Percentiles rank a stretch among this genome's conserved stretches.
phyloP scores from a whole-genome alignment of 2,888 invertebrate genomes.

The Tenthredo distinguenda region DNA sequence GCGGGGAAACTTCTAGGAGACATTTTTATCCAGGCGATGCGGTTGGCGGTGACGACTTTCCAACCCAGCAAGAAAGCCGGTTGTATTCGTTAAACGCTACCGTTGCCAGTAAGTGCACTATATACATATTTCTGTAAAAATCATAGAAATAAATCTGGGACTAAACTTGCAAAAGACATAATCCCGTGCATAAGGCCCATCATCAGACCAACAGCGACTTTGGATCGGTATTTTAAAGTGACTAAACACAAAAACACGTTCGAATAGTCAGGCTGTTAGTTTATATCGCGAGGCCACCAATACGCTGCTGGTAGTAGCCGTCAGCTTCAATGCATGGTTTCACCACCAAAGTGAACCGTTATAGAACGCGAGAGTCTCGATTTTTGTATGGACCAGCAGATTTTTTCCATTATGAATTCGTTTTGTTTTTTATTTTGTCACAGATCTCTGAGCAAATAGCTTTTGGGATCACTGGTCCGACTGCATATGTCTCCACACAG shows the following conservation, averaged over 20 bases:
- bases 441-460: not conserved
- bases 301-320: not conserved
- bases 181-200: not conserved
- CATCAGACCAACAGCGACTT: not conserved
- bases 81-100: constrained; percentile 53
- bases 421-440: not conserved
- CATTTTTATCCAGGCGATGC: constrained; percentile 48
- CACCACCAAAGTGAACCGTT: constrained; percentile 20
- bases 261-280: not conserved
- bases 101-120: constrained; percentile 15
- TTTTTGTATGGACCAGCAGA: not conserved
- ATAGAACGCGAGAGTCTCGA: not conserved
- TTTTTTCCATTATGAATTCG: not conserved
- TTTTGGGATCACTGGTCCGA: constrained; percentile 5
- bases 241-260: not conserved
- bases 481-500: not conserved
- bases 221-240: not conserved
- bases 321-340: constrained; percentile 3
- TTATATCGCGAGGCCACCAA: not conserved
- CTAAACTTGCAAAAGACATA: not conserved
- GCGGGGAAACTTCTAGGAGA: constrained; percentile 33
- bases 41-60: constrained; percentile 57
- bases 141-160: too few species aligned
- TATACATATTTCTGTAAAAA: not conserved
- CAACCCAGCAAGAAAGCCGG: constrained; percentile 56